Percentiles rank a stretch among this genome's conserved stretches.
Evolutionary conservation across 2,113 vertebrate genomes (phyloP).

Genomic region (Lanius ludovicianus): DNA sequence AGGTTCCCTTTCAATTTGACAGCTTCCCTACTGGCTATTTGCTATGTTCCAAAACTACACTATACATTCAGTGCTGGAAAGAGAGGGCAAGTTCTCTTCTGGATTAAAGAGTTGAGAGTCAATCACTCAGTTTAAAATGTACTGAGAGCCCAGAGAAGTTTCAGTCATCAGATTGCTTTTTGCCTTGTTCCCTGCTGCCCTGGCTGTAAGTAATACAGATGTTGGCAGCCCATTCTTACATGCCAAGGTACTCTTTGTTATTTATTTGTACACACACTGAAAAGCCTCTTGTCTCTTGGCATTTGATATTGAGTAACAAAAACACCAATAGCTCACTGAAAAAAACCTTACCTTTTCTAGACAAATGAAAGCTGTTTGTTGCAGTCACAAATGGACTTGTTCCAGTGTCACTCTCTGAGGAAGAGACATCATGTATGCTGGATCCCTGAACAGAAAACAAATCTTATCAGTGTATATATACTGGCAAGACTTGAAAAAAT

Average conservation of each 20-base stretch:
- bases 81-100: background rate
- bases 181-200: background rate
- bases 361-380: background rate
- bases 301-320: background rate
- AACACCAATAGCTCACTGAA: background rate
- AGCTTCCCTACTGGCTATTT: background rate
- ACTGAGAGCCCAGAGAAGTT: background rate
- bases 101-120: background rate
- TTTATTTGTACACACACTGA: background rate
- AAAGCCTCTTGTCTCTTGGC: background rate
- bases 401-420: conserved; percentile 46
- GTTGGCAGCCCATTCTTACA: background rate
- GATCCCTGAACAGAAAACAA: conserved; percentile 40
- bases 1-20: background rate
- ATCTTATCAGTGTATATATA: background rate
- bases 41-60: background rate
- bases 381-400: background rate
- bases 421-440: conserved; percentile 29
- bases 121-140: background rate
- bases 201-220: background rate
- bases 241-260: background rate
- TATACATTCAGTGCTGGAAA: background rate
- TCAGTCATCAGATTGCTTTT: background rate
- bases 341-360: conserved; percentile 33
- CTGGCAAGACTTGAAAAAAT: background rate